Evolutionary conservation across 1,140 invertebrate genomes (phyloP).

Genomic region (Pachypeltis micranthus): DNA sequence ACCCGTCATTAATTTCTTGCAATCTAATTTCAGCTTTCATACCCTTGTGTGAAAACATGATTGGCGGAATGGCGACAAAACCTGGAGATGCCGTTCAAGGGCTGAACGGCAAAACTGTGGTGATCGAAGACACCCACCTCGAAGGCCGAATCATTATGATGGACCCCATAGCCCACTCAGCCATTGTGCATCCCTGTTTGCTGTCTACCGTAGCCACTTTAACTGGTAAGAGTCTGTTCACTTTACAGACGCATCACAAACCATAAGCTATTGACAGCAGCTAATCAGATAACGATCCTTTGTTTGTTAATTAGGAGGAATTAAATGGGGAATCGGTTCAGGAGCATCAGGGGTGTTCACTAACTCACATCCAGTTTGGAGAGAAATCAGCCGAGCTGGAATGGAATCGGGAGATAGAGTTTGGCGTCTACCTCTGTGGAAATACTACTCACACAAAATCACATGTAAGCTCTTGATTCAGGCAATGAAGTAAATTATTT

Average conservation of each 20-base stretch:
- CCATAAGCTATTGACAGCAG: no score
- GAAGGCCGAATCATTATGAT: constrained; percentile 46
- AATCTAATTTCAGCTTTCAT: constrained; percentile 42
- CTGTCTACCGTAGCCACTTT: constrained; percentile 52
- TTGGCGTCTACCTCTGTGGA: constrained; percentile 46
- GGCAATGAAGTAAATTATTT: not conserved
- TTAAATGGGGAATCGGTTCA: constrained; percentile 37
- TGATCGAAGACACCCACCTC: constrained; percentile 48
- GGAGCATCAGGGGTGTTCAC: constrained; percentile 40
- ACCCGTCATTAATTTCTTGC: no score
- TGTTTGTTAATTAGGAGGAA: constrained; percentile 15
- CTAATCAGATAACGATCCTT: not conserved
- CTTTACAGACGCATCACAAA: no score
- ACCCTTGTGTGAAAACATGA: constrained; percentile 77
- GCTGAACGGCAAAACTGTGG: constrained; percentile 67
- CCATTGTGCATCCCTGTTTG: constrained; percentile 43
- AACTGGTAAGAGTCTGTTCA: constrained; percentile 40
- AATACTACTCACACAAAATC: constrained; percentile 38
- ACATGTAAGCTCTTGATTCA: no score
- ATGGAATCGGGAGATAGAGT: constrained; percentile 42
- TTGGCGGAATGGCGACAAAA: constrained; percentile 68
- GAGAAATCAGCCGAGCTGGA: constrained; percentile 33
- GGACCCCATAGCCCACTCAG: constrained; percentile 42
- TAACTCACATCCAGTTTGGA: constrained; percentile 33
- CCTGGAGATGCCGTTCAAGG: constrained; percentile 73